These are phyloP conservation scores for Neocloeon triangulifer DNA, from an alignment of 1,140 invertebrate species.

Conservation along the genomic window DNA sequence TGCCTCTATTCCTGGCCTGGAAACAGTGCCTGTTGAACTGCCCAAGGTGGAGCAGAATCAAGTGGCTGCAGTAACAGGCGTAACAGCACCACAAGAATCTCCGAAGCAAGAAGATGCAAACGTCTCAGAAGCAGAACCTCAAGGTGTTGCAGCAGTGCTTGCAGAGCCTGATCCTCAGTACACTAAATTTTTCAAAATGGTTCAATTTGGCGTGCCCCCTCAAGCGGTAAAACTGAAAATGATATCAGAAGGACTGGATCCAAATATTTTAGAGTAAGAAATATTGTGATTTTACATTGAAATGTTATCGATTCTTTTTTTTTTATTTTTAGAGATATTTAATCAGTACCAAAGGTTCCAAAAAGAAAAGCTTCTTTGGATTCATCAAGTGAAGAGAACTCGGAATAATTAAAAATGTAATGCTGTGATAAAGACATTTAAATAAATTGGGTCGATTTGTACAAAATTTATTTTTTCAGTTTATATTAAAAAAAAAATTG, in stretches of 20 bases:
- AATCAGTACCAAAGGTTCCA: conserved; percentile 12
- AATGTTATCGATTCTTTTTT: background rate
- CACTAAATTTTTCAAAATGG: conserved; percentile 67
- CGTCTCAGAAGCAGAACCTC: too few species aligned
- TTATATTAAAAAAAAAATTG: too few species aligned
- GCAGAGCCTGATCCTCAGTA: conserved; percentile 38
- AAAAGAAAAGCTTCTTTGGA: conserved; percentile 13
- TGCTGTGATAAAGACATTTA: too few species aligned
- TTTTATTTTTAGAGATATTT: conserved; percentile 1
- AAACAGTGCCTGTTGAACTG: conserved; percentile 7
- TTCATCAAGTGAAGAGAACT: background rate
- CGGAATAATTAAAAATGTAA: background rate
- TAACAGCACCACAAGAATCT: conserved; percentile 11
- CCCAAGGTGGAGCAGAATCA: conserved; percentile 7
- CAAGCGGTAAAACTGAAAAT: conserved; percentile 65
- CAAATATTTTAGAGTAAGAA: conserved; percentile 49
- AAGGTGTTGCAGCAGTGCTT: too few species aligned
- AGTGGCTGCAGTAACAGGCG: conserved; percentile 11
- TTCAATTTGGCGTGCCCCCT: conserved; percentile 59
- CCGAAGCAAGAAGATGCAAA: conserved; percentile 4
- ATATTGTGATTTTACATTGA: too few species aligned
- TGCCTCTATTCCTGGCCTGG: conserved; percentile 7
- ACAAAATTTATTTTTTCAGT: too few species aligned
- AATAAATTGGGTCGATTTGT: too few species aligned
- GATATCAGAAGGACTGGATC: conserved; percentile 53